Percentiles rank a stretch among this genome's conserved stretches.
phyloP scores from a whole-genome alignment of 2,797 vertebrate genomes.

The Gallirallus australis region DNA sequence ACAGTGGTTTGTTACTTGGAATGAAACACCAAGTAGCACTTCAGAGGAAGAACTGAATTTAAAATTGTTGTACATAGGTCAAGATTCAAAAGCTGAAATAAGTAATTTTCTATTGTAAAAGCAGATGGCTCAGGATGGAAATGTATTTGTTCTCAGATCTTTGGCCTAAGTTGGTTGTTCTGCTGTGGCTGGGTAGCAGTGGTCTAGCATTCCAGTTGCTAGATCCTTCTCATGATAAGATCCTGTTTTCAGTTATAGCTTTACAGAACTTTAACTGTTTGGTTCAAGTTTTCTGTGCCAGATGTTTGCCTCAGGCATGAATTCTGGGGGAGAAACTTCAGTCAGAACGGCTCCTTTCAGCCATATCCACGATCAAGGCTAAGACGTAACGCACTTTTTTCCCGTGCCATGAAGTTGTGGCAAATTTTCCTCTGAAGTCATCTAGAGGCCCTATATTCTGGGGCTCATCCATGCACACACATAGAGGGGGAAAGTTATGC shows the following conservation, averaged over 20 bases:
- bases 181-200: not conserved
- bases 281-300: constrained; percentile 11
- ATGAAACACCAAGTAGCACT: not conserved
- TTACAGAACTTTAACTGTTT: not conserved
- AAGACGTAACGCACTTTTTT: not conserved
- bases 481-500: not conserved
- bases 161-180: not conserved
- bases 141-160: not conserved
- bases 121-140: not conserved
- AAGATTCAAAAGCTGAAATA: not conserved
- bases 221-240: not conserved
- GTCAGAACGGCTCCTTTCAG: not conserved
- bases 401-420: not conserved
- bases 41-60: not conserved
- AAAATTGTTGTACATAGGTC: not conserved
- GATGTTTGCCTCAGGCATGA: constrained; percentile 6
- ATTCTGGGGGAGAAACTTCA: not conserved
- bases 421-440: not conserved
- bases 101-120: not conserved
- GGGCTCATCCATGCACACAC: not conserved
- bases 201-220: not conserved
- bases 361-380: not conserved
- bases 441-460: not conserved
- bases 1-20: not conserved
- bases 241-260: not conserved